Evolutionary conservation across 2,888 invertebrate species (phyloP), one percentile per base, ranked within the genome.

Genomic region (Troides aeacus): DNA sequence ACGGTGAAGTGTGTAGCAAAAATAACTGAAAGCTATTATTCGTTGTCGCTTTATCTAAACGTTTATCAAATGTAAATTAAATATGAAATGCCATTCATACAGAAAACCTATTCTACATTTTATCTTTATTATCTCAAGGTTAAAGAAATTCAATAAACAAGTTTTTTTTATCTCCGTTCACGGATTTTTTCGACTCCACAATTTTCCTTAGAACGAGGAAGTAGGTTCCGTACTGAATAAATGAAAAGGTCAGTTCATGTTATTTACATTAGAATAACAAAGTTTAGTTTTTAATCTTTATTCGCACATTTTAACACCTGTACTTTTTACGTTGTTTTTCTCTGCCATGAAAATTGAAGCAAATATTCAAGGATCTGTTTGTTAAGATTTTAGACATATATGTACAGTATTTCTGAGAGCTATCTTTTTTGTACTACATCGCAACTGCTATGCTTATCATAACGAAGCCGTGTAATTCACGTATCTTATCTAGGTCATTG

Each of bases 401-500:
- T 30, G 46, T 53, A n/a, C 15, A 53, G 6, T 6, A 53, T 53
- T 53, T n/a, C n/a, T 53, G n/a, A 53, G n/a, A 53, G 57, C 23
- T 58, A 58, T 58, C 57, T 58, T 58, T 58, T 58, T 58, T 36
- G 5, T 30, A 60, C 12, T 60, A 46, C 57, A 66, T 60, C 70
- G 66, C 60, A 39, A 57, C 60, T 36, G 42, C n/a, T 63, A 73
- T 77, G 70, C 74, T 74, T 78, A 81, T 84, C 83, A 80, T 79
- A 82, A 78, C 78, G 75, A 76, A 78, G 76, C 75, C 76, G 76
- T 79, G 77, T 83, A 79, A 78, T 80, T 79, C 74, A 67, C 74
- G 82, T 87, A 90, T 90, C 88, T 88, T 88, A 87, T 84, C 86
- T 79, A 82, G 89, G 86, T 87, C 88, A 78, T 92, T 92, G 83